Conservation (phyloP, 2,113 vertebrate genomes). For the Apodemus sylvaticus region DNA sequence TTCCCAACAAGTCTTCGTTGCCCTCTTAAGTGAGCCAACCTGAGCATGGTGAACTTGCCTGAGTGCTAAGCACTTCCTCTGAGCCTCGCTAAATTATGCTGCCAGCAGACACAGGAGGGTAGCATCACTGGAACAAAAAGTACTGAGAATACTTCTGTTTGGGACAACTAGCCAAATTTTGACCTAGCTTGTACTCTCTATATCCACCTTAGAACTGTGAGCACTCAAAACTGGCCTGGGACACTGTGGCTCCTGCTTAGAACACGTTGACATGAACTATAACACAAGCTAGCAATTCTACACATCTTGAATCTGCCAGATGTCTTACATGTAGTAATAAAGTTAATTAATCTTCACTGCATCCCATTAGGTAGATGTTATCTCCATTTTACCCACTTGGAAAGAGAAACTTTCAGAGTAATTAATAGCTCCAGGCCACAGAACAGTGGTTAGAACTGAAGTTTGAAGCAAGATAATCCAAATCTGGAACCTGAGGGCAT, state of each 20-base stretch:
- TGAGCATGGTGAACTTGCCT: background rate
- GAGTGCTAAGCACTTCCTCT: background rate
- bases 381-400: background rate
- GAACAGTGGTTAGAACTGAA: background rate
- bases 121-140: background rate
- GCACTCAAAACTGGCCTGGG: background rate
- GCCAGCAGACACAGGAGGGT: background rate
- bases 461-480: background rate
- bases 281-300: background rate
- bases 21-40: background rate
- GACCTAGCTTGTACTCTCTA: background rate
- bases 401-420: background rate
- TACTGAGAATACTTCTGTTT: too few species aligned
- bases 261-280: background rate
- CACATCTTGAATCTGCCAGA: background rate
- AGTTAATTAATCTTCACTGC: background rate
- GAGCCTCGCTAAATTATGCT: background rate
- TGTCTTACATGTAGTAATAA: background rate
- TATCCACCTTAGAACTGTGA: background rate
- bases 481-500: background rate
- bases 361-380: background rate
- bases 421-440: background rate
- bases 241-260: background rate
- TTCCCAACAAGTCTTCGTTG: background rate
- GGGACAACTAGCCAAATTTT: background rate